Percentiles rank a stretch among this genome's conserved stretches.
These are phyloP conservation scores for Drosophila leontia DNA, from an alignment of 1,140 invertebrate species.

Conservation along the genomic window DNA sequence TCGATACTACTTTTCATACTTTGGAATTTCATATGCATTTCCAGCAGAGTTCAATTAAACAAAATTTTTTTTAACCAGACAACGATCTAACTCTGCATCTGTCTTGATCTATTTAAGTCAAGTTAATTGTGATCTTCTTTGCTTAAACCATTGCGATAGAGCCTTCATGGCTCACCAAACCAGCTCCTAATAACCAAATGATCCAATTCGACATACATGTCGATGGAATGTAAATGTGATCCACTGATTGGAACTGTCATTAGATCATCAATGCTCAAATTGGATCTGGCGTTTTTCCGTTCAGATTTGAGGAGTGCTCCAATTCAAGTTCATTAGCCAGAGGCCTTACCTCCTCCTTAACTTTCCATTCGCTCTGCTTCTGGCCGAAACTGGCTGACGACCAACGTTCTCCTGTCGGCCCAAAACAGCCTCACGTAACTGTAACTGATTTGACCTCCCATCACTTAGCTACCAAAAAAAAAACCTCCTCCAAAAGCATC, in stretches of 20 bases:
- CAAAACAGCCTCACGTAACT: slow-evolving; percentile 53
- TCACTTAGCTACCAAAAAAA: slow-evolving; percentile 51
- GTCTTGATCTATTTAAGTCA: slow-evolving; percentile 1
- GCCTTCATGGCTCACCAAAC: slow-evolving; percentile 7
- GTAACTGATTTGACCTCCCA: slow-evolving; percentile 62
- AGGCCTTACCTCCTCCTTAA: slow-evolving; percentile 26
- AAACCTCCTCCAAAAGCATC: slow-evolving; percentile 56
- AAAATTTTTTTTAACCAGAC: neutral
- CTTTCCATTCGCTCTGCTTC: slow-evolving; percentile 55
- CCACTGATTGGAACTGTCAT: slow-evolving; percentile 33
- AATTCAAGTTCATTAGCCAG: slow-evolving; percentile 56
- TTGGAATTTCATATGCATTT: neutral
- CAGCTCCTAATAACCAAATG: slow-evolving; percentile 15
- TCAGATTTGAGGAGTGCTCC: slow-evolving; percentile 32
- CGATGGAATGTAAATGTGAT: slow-evolving; percentile 31
- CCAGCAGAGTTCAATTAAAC: neutral
- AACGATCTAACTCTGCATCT: neutral
- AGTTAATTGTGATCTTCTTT: slow-evolving; percentile 7
- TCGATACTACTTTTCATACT: too few species aligned
- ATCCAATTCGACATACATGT: slow-evolving; percentile 30
- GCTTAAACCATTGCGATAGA: neutral
- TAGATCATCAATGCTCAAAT: slow-evolving; percentile 42
- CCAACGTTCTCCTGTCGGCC: slow-evolving; percentile 44
- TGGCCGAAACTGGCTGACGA: slow-evolving; percentile 8
- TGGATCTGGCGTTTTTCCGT: slow-evolving; percentile 16